Base-by-base conservation (phyloP, 1,140 invertebrate genomes). In the Metaphire vulgaris region DNA sequence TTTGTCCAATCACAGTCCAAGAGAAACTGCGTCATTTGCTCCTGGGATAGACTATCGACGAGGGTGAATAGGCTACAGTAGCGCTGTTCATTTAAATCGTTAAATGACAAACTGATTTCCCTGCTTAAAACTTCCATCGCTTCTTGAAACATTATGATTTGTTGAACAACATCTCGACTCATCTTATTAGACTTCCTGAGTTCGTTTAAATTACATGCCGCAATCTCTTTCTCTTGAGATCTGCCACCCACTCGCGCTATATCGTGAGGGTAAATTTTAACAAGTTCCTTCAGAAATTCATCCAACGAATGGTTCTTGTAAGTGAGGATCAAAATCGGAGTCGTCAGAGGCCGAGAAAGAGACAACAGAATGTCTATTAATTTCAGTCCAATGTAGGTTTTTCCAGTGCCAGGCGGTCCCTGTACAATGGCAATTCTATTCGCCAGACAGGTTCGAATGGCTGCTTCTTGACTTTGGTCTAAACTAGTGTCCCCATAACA, bases 301-400 rank as follows among this genome's bases (percentile, higher is more conserved):
- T 74, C 73, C 41, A 74, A 31, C 6, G 73, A 29, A 72, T 74
- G 73, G 56, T 74, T 74, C 56, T 74, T 74, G 73, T 74, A 74
- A 6, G 73, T 68, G 2, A 74, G 21, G 6, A 74, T 33, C 14
- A 74, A 33, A 29, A 74, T 72, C 16, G 73, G 73, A 2, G 64
- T 21, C 29, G n/a, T 21, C 29, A 56, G 73, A 12, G 26, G 16
- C 15, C 2, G 12, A 6, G 73, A 33, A 2, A 74, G n/a, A 29
- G 73, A 26, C 33, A 74, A 33, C 34, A 74, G 33, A 28, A 28
- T 21, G 2, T 33, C 2, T 2, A 74, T 33, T 14, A 74, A 6
- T 28, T 68, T 30, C 12, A 74, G 12, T 16, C 73, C 73, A 14
- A 74, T 26, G 56, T 71, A 74, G 21, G 64, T 74, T 67, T 74